phyloP scores from a whole-genome alignment of 2,113 vertebrate genomes.

The Aythya baeri region DNA sequence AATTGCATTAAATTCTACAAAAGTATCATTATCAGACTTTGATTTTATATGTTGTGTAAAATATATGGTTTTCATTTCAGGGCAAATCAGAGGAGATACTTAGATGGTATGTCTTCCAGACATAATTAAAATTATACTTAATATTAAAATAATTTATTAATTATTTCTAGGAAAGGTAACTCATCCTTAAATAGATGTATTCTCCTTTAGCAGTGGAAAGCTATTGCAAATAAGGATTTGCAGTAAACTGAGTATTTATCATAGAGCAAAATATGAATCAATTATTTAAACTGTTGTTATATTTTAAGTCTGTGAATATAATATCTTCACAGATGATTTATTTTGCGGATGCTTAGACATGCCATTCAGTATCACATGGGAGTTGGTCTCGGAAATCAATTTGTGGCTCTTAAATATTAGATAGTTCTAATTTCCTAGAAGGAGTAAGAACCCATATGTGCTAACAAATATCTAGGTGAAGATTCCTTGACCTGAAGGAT shows the following conservation, averaged over 20 bases:
- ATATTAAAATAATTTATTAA: not conserved
- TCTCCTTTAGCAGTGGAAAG: slow-evolving; percentile 43
- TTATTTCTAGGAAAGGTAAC: slow-evolving; percentile 20
- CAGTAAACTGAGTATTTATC: slow-evolving; percentile 24
- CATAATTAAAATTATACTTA: not conserved
- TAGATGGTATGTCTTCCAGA: not conserved
- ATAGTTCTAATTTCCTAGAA: slow-evolving; percentile 44
- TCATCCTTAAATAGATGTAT: slow-evolving; percentile 39
- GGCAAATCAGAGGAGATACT: not conserved
- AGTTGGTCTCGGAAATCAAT: slow-evolving; percentile 8
- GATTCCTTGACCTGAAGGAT: slow-evolving; percentile 59
- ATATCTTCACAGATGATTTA: slow-evolving; percentile 38
- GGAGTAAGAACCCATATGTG: not conserved
- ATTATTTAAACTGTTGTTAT: slow-evolving; percentile 35
- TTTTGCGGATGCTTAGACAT: slow-evolving; percentile 28
- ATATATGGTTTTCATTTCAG: slow-evolving; percentile 10
- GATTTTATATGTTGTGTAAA: not conserved
- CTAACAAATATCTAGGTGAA: slow-evolving; percentile 46
- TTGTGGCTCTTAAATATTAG: slow-evolving; percentile 37
- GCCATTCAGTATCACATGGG: not conserved
- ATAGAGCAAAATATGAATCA: not conserved
- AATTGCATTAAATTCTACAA: not conserved
- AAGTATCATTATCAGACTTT: not conserved
- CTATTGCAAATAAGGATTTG: slow-evolving; percentile 60
- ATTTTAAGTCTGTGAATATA: slow-evolving; percentile 35